These are phyloP conservation scores for Sebastes flavidus DNA, from an alignment of 2,797 vertebrate genomes.

Conservation along the genomic window DNA sequence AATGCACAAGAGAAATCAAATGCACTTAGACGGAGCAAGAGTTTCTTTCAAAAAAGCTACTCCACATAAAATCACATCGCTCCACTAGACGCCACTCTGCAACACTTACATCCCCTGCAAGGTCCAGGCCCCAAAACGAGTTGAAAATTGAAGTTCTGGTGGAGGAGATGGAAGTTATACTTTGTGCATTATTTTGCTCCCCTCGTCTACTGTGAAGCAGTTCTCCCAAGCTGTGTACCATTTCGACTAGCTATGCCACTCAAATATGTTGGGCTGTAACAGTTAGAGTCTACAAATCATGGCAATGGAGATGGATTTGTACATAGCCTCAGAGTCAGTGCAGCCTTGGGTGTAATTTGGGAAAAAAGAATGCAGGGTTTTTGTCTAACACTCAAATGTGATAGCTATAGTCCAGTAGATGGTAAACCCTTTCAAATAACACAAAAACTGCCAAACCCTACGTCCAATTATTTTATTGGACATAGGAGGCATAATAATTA, in stretches of 20 bases:
- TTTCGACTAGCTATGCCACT: neutral
- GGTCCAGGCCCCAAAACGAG: neutral
- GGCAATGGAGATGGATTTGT: neutral
- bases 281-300: neutral
- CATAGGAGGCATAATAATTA: too few species aligned
- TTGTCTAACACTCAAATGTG: neutral
- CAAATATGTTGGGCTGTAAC: neutral
- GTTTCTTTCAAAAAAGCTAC: neutral
- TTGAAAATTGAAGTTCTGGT: conserved; percentile 15
- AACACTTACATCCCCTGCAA: conserved; percentile 12
- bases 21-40: neutral
- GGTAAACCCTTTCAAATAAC: neutral
- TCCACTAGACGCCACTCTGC: conserved; percentile 19
- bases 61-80: conserved; percentile 11
- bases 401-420: neutral
- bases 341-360: neutral
- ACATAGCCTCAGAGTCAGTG: neutral
- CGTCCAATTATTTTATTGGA: neutral
- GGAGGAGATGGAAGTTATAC: conserved; percentile 25
- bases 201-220: neutral
- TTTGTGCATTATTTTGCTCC: conserved; percentile 1
- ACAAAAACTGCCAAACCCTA: neutral
- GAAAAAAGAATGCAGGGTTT: neutral
- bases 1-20: conserved; percentile 23
- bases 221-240: neutral